These are phyloP conservation scores for Spinus pinus DNA, from an alignment of 2,797 vertebrate genomes.

Conservation along the genomic window DNA sequence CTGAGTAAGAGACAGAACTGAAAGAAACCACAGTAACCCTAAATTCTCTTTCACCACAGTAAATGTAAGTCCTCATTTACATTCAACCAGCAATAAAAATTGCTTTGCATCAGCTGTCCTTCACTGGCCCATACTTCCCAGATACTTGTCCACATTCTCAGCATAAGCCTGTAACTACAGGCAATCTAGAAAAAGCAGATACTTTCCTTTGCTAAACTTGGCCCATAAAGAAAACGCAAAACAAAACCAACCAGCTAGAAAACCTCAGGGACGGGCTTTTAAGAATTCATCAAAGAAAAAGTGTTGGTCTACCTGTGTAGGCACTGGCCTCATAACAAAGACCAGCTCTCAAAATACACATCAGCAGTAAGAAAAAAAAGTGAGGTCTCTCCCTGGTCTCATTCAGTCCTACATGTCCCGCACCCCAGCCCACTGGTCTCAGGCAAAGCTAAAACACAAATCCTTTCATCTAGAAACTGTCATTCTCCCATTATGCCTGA, in stretches of 20 bases:
- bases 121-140: neutral
- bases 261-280: neutral
- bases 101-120: neutral
- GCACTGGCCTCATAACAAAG: neutral
- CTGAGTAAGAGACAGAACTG: neutral
- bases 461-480: neutral
- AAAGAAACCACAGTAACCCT: neutral
- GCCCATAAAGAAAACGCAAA: neutral
- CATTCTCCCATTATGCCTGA: neutral
- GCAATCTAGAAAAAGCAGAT: neutral
- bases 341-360: neutral
- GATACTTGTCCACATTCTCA: neutral
- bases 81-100: neutral
- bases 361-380: neutral
- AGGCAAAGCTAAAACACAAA: neutral
- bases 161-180: neutral
- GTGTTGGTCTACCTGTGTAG: neutral
- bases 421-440: neutral
- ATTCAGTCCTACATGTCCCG: accelerated
- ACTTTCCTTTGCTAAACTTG: neutral
- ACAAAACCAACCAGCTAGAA: neutral
- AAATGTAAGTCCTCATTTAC: neutral
- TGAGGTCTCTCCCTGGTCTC: neutral
- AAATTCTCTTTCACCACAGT: neutral
- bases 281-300: neutral